Conservation (phyloP, 2,113 vertebrate genomes). For the Lagopus leucura region DNA sequence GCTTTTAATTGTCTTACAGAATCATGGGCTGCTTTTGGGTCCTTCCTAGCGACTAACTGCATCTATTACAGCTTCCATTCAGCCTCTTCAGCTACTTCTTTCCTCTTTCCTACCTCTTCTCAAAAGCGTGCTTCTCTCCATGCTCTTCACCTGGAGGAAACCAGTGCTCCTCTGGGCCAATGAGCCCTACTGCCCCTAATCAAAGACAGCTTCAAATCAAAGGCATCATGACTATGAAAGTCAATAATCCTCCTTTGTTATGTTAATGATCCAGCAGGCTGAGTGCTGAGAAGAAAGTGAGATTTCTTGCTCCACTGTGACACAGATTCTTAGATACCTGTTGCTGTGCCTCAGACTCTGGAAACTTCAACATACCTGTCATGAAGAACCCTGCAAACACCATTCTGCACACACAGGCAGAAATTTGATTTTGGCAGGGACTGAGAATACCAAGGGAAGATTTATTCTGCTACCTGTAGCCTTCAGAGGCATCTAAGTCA, state of each 20-base stretch:
- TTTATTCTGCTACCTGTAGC: not conserved
- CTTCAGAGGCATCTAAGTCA: not conserved
- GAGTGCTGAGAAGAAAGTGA: slow-evolving; percentile 1
- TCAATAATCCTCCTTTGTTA: slow-evolving; percentile 84
- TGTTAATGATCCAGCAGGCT: slow-evolving; percentile 66
- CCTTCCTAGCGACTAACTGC: slow-evolving; percentile 6
- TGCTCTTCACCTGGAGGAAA: slow-evolving; percentile 52
- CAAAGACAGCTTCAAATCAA: slow-evolving; percentile 79
- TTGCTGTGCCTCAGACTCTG: not conserved
- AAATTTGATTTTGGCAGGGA: not conserved
- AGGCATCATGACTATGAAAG: slow-evolving; percentile 81
- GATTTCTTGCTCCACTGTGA: not conserved
- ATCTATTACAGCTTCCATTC: slow-evolving; percentile 52
- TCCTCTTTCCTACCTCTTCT: slow-evolving; percentile 58
- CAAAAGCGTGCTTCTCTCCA: not conserved
- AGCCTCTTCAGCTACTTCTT: slow-evolving; percentile 12
- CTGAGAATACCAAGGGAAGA: not conserved
- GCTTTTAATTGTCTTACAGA: slow-evolving; percentile 52
- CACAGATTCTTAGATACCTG: not conserved
- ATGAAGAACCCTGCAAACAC: not conserved
- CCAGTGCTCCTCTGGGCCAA: slow-evolving; percentile 4
- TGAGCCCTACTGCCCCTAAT: slow-evolving; percentile 59
- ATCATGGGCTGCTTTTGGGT: not conserved
- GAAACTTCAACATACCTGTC: not conserved
- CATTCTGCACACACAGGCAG: not conserved